Base-by-base conservation (phyloP, 1,140 invertebrate species). In the Rhopalosiphum padi region DNA sequence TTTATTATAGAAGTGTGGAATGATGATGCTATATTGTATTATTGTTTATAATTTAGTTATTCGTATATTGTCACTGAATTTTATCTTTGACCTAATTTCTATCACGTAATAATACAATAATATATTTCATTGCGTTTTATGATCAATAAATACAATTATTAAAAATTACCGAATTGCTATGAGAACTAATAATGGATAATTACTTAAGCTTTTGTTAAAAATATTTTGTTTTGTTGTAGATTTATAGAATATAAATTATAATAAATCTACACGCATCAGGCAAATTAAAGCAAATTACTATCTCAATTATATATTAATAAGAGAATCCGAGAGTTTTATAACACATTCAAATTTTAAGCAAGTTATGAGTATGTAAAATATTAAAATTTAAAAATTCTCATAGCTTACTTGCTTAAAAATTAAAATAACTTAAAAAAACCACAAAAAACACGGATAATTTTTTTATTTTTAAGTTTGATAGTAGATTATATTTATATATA, bases 81-180 rank as follows among this genome's bases (percentile, higher is more conserved):
- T 68, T 77, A 77, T n/a, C 60, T 77, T 77, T 77, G 30, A 77
- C 60, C 60, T 77, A 77, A 77, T 77, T 77, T 77, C 30, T 77
- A 9, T 77, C 60, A 77, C 60, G 60, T n/a, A 77, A 15, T 30
- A 68, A 68, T 68, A 68, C 25, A 68, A 68, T 68, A 68, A 77
- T n/a, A 15, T 30, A 68, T n/a, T 9, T 68, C 11, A 68, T 68
- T 30, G 4, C 4, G 60, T n/a, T n/a, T 4, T 30, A 15, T 68
- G n/a, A 77, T 77, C n/a, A n/a, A 77, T 77, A n/a, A n/a, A 77
- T 77, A 77, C 0, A 77, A 77, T 77, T 77, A 77, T 77, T 77
- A 18, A 77, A 77, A 77, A 77, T 77, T n/a, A 30, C 60, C 15
- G 1, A 77, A 77, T n/a, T n/a, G 6, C 18, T 77, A 77, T 77